Base-by-base conservation (phyloP, 1,140 invertebrate genomes). In the Glomeris maerens region DNA sequence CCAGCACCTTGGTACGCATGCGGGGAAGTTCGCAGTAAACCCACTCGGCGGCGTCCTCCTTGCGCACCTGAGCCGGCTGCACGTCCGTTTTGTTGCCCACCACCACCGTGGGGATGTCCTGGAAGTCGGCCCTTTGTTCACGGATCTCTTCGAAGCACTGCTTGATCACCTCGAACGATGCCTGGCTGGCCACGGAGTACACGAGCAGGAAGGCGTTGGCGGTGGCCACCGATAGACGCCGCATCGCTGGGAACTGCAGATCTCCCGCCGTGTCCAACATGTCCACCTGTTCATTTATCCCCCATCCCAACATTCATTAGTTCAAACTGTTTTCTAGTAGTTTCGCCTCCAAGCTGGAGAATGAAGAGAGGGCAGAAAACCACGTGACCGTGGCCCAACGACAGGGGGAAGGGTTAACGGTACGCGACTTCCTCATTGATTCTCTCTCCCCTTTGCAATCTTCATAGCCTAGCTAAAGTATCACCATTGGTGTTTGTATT, bases 171-270 rank as follows among this genome's bases (percentile, higher is more conserved):
- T 78, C 74, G 60, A 87, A 84, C n/a, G 81, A 84, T 27, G 76
- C 70, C 50, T 71, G 67, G 40, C 79, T 80, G 20, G 83, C 84
- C n/a, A 85, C 77, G 13, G 84, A 79, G 64, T 91, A 93, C 7
- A 92, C 87, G 17, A 93, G 72, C 29, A 92, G 75, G 62, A 93
- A 93, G 5, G 86, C 89, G 64, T 87, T 81, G 3, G 86, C 87
- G 2, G 84, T 90, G 1, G 87, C 83, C 58, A 93, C 89, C 56
- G 82, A 87, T 23, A 93, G 69, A 42, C 84, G 71, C 51, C 67
- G 50, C 84, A 89, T 89, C 25, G 84, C 84, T 17, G 86, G 86
- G 65, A 89, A 90, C 64, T 89, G 83, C 62, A 84, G 77, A 62
- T 87, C 83, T 27, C 86, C 80, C 10, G 84, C 84, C 2, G 88